Base-by-base conservation (phyloP, 1,140 invertebrate species). In the Anoplolepis gracilipes region DNA sequence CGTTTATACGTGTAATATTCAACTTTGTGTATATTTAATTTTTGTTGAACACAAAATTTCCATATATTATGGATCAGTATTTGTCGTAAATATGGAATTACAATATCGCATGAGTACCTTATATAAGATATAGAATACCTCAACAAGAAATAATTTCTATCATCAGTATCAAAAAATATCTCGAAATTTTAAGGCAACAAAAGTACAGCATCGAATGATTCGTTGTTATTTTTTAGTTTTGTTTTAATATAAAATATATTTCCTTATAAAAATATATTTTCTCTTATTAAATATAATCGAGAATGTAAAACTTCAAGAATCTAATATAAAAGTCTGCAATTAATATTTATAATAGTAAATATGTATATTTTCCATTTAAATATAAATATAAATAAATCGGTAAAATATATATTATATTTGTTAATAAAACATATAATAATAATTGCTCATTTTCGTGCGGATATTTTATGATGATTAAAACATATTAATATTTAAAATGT, bases 41-140 rank as follows among this genome's bases (percentile, higher is more conserved):
- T 53, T 42, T 13, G 4, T 61, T n/a, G 19, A 33, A 22, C 16
- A 53, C 6, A 11, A 57, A 39, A 72, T 85, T 55, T 81, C 19
- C 77, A 72, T 72, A 72, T 72, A 64, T 81, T 70, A 59, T 49
- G 36, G 55, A 76, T 36, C 30, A 39, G 16, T 11, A 28, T n/a
- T n/a, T n/a, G n/a, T 16, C 42, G 30, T 19, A 13, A 25, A 36
- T 46, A 13, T n/a, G 25, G 33, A 62, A 61, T 72, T 46, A 36
- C 53, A 1, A 42, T 33, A 57, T 69, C 28, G 39, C 6, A 53
- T 28, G 7, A n/a, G 2, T 39, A 8, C 16, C 28, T 62, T 30
- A 25, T 42, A 11, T 16, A 30, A 53, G 11, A 49, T 25, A 19
- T 30, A n/a, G n/a, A n/a, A n/a, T 10, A 72, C n/a, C 16, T 25